Evolutionary conservation across 2,113 vertebrate species (phyloP), one percentile per base, ranked within the genome.

Genomic region (Hemichromis elongatus): DNA sequence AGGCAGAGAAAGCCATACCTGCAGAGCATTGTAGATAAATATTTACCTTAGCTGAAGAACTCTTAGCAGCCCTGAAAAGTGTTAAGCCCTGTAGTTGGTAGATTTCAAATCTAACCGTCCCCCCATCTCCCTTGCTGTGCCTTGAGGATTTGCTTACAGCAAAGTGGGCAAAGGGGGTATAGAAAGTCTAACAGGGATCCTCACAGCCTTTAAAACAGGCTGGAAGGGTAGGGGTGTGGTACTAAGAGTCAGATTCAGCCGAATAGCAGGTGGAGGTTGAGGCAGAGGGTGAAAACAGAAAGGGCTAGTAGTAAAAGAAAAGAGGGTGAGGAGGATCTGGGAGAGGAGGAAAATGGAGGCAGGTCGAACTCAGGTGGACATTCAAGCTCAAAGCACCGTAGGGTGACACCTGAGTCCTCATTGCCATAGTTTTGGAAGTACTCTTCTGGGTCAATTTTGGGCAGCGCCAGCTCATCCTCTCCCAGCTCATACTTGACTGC

Each of bases 351-450:
- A 57, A 88, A 94, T 21, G 96, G 92, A 33, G 95, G 91, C 77
- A 95, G 50, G 78, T 96, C 96, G 0, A 96, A 96, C 77, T 96
- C 96, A 37, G 95, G 93, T 6, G 96, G 96, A 79, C 96, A 97
- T 61, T 97, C 96, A 0, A 96, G 93, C 95, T 97, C 96, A 2
- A 97, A 95, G 93, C 96, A 97, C 79, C 96, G 93, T 80, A 96
- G 45, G 10, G 96, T 96, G 90, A 96, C 92, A 33, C 96, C 96
- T 9, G 95, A 96, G 92, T 98, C 97, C 89, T 98, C 97, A 3
- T 96, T 97, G 2, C 96, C 96, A 0, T 97, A 97, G 82, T 96
- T 97, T 1, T 90, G 95, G 95, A 96, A 97, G 50, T 97, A 97
- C 66, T 97, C 97, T 90, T 97, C 97, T 1, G 95, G 94, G 88